Evolutionary conservation across 1,140 invertebrate genomes (phyloP).

Genomic region (Proales similis): DNA sequence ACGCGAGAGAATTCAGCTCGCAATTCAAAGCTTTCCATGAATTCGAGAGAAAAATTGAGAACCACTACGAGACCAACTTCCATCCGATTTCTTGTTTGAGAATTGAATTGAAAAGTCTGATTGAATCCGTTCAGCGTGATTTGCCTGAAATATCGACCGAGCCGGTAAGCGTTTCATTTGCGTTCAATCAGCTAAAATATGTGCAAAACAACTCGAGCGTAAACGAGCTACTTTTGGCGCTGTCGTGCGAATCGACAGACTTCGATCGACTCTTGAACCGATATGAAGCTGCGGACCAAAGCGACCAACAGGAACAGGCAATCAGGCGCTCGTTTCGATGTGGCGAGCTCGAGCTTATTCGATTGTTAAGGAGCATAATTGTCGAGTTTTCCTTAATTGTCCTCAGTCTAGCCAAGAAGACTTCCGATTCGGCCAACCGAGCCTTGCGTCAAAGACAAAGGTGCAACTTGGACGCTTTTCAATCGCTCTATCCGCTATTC

Average conservation of each 20-base stretch:
- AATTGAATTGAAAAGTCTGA: not conserved
- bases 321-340: too few relatives aligned
- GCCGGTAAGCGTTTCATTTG: not conserved
- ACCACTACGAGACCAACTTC: constrained; percentile 1
- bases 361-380: too few relatives aligned
- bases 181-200: not conserved
- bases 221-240: not conserved
- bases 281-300: constrained; percentile 15
- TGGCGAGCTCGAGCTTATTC: too few relatives aligned
- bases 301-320: too few relatives aligned
- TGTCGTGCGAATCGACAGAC: not conserved
- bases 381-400: too few relatives aligned
- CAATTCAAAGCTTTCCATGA: not conserved
- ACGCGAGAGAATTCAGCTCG: not conserved
- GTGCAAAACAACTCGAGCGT: not conserved
- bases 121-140: not conserved
- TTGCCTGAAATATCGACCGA: not conserved
- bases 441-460: too few relatives aligned
- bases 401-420: too few relatives aligned
- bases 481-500: too few relatives aligned
- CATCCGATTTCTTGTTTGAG: constrained; percentile 24
- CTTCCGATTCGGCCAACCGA: too few relatives aligned
- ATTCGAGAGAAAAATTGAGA: too few relatives aligned
- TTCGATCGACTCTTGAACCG: not conserved
- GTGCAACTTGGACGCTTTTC: too few relatives aligned